phyloP scores from a whole-genome alignment of 2,888 invertebrate species.

The Ernsta delagoae region DNA sequence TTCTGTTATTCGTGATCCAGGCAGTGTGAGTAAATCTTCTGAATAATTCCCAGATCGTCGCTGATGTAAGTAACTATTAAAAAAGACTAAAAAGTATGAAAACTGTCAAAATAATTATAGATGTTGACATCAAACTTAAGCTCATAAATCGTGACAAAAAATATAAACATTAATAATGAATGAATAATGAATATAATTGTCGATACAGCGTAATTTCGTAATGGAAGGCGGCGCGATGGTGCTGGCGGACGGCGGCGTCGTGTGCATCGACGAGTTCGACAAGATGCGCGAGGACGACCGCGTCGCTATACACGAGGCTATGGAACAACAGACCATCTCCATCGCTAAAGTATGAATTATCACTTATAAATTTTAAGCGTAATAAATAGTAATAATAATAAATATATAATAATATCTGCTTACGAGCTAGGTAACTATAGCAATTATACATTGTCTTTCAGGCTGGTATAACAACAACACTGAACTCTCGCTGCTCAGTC shows the following conservation, averaged over 20 bases:
- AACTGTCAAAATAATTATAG: too few relatives aligned
- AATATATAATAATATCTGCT: too few relatives aligned
- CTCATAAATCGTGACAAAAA: too few relatives aligned
- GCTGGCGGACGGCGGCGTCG: conserved; percentile 98
- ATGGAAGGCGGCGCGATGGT: conserved; percentile 99
- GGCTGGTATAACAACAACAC: conserved; percentile 99
- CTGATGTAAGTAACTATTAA: too few relatives aligned
- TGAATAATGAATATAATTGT: too few relatives aligned
- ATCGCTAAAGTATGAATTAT: conserved; percentile 92
- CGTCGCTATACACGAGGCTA: conserved; percentile 99
- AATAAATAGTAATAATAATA: too few relatives aligned
- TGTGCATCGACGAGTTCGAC: conserved; percentile 99
- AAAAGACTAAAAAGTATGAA: too few relatives aligned
- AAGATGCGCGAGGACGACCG: conserved; percentile 99
- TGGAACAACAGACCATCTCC: conserved; percentile 99
- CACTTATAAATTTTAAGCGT: too few relatives aligned
- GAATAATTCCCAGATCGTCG: too few relatives aligned
- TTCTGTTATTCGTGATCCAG: conserved; percentile 97
- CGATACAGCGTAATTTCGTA: conserved; percentile 97
- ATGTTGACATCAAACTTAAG: too few relatives aligned
- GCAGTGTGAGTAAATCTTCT: conserved; percentile 87
- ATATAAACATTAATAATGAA: too few relatives aligned
- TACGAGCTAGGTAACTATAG: too few relatives aligned
- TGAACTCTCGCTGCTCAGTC: conserved; percentile 99
- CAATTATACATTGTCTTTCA: conserved; percentile 48